Conservation (phyloP, 2,113 vertebrate genomes). For the Mesembrinibis cayennensis region DNA sequence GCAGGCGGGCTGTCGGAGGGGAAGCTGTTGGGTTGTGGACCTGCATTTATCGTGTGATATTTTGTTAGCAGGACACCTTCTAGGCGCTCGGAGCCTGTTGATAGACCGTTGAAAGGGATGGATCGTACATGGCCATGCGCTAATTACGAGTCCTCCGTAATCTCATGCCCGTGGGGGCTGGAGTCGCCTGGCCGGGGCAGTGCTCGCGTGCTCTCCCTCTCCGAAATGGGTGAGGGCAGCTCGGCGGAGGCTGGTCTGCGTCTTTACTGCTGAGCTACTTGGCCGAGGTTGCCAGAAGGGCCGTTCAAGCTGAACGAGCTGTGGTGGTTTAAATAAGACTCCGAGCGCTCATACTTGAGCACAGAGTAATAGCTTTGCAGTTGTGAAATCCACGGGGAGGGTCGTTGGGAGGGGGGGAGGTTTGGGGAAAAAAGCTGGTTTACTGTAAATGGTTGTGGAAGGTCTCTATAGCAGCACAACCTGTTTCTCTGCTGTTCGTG, state of each 20-base stretch:
- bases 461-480: not conserved
- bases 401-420: not conserved
- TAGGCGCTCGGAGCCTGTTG: not conserved
- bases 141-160: rapidly evolving
- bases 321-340: not conserved
- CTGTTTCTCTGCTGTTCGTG: not conserved
- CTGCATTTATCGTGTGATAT: rapidly evolving
- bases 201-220: not conserved
- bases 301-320: not conserved
- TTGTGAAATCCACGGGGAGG: not conserved
- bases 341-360: rapidly evolving
- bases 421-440: not conserved
- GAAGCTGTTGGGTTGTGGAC: not conserved
- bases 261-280: not conserved
- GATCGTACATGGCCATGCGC: rapidly evolving
- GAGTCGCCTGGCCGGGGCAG: not conserved
- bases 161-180: rapidly evolving
- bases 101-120: rapidly evolving
- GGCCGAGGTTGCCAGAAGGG: not conserved
- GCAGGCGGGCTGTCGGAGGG: not conserved
- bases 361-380: not conserved
- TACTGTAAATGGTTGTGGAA: not conserved
- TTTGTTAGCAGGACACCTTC: not conserved
- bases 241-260: rapidly evolving
- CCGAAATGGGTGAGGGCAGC: no score